Conservation (phyloP, 2,113 vertebrate genomes). For the Talpa occidentalis region DNA sequence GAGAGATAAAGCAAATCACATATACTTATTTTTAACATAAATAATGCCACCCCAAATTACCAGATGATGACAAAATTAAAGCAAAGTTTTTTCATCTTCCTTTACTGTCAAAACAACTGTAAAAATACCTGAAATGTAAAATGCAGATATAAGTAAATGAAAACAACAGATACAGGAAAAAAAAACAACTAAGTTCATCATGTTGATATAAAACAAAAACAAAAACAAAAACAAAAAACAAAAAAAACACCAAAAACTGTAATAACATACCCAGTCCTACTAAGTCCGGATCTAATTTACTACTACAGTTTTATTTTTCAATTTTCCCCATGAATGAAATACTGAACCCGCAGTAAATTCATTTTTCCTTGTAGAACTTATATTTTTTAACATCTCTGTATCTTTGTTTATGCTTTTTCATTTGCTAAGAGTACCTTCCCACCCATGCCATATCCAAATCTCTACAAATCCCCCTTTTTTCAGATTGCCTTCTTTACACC, state of each 20-base stretch:
- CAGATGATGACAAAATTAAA: constrained; percentile 55
- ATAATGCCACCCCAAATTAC: neutral
- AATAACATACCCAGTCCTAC: neutral
- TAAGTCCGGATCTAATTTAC: constrained; percentile 44
- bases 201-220: neutral
- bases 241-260: neutral
- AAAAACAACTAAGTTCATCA: neutral
- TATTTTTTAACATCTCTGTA: neutral
- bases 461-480: neutral
- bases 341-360: neutral
- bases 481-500: neutral
- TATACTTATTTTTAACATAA: constrained; percentile 27
- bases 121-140: constrained; percentile 44
- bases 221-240: neutral
- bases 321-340: constrained; percentile 18
- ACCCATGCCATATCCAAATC: neutral
- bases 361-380: neutral
- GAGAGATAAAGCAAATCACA: constrained; percentile 50
- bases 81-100: neutral
- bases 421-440: neutral
- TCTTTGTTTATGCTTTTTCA: neutral
- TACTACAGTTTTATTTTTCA: neutral
- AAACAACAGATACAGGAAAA: neutral
- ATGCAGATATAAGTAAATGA: neutral
- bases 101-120: neutral